phyloP scores from a whole-genome alignment of 1,140 invertebrate species.

The Paraescarpia echinospica region DNA sequence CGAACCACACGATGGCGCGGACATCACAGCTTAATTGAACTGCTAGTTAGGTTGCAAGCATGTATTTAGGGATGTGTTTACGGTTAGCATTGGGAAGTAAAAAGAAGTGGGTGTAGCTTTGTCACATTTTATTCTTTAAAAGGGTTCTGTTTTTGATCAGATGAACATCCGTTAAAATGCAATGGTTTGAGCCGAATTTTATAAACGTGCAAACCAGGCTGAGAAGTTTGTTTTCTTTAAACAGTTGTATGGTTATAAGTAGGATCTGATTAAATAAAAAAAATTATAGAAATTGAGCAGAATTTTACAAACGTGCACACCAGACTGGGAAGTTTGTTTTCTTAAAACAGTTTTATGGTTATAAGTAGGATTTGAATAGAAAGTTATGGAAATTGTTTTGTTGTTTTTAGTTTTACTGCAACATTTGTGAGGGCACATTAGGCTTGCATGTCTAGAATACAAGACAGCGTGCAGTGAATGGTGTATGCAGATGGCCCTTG shows the following conservation, averaged over 20 bases:
- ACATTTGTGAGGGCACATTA: background rate
- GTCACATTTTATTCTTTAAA: background rate
- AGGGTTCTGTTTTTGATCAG: background rate
- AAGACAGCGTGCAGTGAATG: background rate
- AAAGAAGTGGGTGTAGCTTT: background rate
- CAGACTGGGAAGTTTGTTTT: background rate
- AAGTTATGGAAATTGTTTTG: background rate
- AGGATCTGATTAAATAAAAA: background rate
- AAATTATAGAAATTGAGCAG: background rate
- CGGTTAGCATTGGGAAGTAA: background rate
- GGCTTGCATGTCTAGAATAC: background rate
- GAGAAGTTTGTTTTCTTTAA: background rate
- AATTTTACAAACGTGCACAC: background rate
- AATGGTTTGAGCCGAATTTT: background rate
- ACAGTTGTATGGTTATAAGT: background rate
- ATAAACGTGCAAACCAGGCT: background rate
- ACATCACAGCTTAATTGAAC: background rate
- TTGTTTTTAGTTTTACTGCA: background rate
- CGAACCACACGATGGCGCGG: background rate
- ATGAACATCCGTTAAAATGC: background rate
- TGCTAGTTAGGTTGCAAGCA: background rate
- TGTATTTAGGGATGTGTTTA: background rate
- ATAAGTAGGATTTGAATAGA: background rate
- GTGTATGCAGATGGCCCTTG: background rate
- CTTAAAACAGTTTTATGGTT: background rate